Percentiles rank a stretch among this genome's conserved stretches.
Conservation (phyloP, 2,888 invertebrate genomes). For the Ichneumon xanthorius region DNA sequence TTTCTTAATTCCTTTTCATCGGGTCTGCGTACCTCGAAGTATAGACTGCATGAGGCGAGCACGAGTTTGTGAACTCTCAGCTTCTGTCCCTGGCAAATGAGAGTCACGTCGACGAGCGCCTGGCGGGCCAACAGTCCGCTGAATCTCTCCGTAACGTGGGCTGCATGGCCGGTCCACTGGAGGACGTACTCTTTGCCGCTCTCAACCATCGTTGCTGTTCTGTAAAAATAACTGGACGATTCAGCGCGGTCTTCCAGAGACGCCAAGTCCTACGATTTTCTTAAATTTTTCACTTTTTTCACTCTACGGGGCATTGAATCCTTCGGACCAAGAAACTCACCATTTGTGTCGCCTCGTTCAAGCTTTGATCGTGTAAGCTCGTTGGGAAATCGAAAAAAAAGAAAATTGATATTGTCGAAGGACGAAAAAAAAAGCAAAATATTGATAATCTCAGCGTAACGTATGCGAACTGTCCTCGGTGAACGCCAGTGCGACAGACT, state of each 20-base stretch:
- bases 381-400: not conserved
- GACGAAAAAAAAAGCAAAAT: constrained; percentile 28
- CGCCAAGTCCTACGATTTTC: not conserved
- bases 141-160: constrained; percentile 89
- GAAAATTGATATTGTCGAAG: constrained; percentile 15
- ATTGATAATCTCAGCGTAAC: constrained; percentile 48
- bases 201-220: constrained; percentile 79
- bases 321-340: constrained; percentile 15
- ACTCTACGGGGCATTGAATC: not conserved
- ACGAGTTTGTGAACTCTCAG: constrained; percentile 91
- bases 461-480: constrained; percentile 54
- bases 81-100: constrained; percentile 91
- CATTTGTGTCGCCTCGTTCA: constrained; percentile 11
- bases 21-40: constrained; percentile 87
- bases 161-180: constrained; percentile 90
- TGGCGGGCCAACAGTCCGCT: constrained; percentile 91
- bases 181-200: constrained; percentile 86
- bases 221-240: constrained; percentile 23
- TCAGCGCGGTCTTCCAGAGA: not conserved
- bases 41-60: constrained; percentile 90
- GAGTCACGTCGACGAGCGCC: constrained; percentile 90
- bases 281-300: not conserved
- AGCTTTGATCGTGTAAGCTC: not conserved
- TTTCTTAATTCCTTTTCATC: not conserved
- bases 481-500: constrained; percentile 56